These are phyloP conservation scores for Dasyurus viverrinus DNA, from an alignment of 2,113 vertebrate species.

Conservation along the genomic window DNA sequence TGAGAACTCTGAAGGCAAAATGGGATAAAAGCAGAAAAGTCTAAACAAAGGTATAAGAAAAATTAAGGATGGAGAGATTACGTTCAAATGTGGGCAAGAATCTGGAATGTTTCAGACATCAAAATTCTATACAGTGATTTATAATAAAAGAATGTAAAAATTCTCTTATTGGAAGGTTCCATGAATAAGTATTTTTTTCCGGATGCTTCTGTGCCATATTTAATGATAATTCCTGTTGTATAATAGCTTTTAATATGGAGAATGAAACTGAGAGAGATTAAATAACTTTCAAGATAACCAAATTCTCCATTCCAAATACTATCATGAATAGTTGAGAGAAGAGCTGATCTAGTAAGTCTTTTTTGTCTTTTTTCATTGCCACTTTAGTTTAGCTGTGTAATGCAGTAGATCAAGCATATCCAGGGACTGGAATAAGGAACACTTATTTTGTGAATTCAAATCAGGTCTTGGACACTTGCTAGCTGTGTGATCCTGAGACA, in stretches of 20 bases:
- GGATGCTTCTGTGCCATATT: background rate
- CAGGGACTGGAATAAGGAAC: background rate
- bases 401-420: background rate
- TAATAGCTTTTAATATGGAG: background rate
- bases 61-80: background rate
- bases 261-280: no score
- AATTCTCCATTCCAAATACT: no score
- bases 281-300: no score
- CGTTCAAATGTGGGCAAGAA: background rate
- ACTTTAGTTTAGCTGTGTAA: background rate
- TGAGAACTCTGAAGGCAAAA: background rate
- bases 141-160: background rate
- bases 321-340: no score
- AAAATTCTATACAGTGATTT: background rate
- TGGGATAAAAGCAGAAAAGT: background rate
- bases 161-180: background rate
- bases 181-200: background rate
- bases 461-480: conserved; percentile 33
- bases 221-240: background rate
- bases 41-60: background rate
- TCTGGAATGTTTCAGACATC: background rate
- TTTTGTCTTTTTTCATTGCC: background rate
- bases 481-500: background rate
- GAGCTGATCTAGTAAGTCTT: no score
- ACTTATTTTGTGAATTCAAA: background rate